Evolutionary conservation across 2,113 vertebrate species (phyloP).

Genomic region (Grus americana): DNA sequence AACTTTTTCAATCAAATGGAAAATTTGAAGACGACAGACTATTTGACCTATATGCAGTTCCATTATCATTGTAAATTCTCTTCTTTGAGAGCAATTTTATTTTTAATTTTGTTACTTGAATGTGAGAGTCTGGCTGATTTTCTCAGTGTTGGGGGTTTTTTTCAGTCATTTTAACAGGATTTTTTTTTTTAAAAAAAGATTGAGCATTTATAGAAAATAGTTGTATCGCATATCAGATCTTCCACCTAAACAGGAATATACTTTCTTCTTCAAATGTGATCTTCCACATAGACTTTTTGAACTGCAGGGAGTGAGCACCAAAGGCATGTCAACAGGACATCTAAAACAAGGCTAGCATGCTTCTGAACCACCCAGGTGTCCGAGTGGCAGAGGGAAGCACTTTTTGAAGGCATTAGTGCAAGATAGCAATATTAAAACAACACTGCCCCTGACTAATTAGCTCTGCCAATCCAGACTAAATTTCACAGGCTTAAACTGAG

Average conservation of each 20-base stretch:
- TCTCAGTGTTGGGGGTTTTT: rapidly evolving
- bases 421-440: neutral
- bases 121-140: neutral
- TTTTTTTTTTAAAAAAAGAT: neutral
- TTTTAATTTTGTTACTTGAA: neutral
- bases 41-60: neutral
- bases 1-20: neutral
- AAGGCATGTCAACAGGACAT: neutral
- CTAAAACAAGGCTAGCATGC: neutral
- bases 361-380: neutral
- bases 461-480: neutral
- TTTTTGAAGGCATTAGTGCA: neutral
- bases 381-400: neutral
- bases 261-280: neutral
- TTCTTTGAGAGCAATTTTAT: neutral
- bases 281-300: neutral
- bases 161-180: neutral
- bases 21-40: neutral
- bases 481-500: neutral
- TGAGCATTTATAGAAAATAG: neutral
- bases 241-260: neutral
- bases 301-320: neutral
- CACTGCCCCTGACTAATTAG: neutral
- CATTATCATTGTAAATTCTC: slow-evolving; percentile 4
- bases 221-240: neutral